phyloP scores from a whole-genome alignment of 2,113 vertebrate genomes.

The Sardina pilchardus region DNA sequence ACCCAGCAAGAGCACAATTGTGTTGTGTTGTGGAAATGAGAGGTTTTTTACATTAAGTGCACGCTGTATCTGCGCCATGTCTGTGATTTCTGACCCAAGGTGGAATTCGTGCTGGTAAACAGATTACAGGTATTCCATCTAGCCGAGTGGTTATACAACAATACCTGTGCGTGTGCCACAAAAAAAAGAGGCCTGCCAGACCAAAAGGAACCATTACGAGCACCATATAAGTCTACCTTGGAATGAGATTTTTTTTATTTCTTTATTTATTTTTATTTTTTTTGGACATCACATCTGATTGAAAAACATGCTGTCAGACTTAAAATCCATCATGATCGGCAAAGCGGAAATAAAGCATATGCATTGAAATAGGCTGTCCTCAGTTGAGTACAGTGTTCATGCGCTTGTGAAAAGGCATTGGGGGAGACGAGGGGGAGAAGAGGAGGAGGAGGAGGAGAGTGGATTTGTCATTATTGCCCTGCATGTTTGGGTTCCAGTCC shows the following conservation, averaged over 20 bases:
- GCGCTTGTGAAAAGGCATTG: background rate
- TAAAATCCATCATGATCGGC: background rate
- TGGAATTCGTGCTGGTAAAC: slow-evolving; percentile 58
- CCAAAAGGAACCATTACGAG: slow-evolving; percentile 56
- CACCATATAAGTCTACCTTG: slow-evolving; percentile 18
- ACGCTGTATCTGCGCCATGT: slow-evolving; percentile 57
- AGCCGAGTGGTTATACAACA: slow-evolving; percentile 28
- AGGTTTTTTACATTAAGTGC: slow-evolving; percentile 61
- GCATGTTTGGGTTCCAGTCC: background rate
- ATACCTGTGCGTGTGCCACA: slow-evolving; percentile 28
- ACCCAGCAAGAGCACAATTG: slow-evolving; percentile 57
- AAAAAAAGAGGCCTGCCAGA: slow-evolving; percentile 39
- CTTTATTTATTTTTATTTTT: too few species aligned
- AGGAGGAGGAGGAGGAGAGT: background rate
- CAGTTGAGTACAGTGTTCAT: background rate
- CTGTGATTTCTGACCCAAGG: slow-evolving; percentile 52
- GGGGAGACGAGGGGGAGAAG: too few species aligned
- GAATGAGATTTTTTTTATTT: background rate
- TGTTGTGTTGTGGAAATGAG: slow-evolving; percentile 63
- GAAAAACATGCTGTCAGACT: slow-evolving; percentile 3
- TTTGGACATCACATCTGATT: background rate
- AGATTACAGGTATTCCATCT: slow-evolving; percentile 56
- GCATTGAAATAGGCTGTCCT: background rate
- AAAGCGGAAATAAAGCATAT: slow-evolving; percentile 13
- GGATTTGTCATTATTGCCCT: background rate